Evolutionary conservation across 1,140 invertebrate species (phyloP).

Genomic region (Calephelis nemesis): DNA sequence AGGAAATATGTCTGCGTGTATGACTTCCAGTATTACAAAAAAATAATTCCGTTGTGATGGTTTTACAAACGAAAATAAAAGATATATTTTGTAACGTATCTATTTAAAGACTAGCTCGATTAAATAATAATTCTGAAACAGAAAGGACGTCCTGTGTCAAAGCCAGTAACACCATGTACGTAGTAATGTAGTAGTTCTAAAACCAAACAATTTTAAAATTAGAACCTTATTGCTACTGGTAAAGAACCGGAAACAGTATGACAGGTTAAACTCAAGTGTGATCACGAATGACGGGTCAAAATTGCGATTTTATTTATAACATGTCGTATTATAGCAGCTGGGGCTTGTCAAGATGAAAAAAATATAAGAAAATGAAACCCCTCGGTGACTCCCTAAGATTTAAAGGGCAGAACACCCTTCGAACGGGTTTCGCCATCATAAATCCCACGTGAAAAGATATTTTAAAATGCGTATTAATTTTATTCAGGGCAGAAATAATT

Average conservation of each 20-base stretch:
- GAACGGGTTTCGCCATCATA: conserved; percentile 73
- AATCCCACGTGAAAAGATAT: conserved; percentile 77
- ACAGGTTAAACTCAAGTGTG: conserved; percentile 32
- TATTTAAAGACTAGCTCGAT: conserved; percentile 60
- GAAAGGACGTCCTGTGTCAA: conserved; percentile 74
- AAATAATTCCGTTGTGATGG: no score
- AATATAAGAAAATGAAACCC: conserved; percentile 65
- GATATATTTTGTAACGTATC: conserved; percentile 23
- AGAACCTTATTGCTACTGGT: not conserved
- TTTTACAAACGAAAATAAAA: not conserved
- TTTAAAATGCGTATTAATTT: conserved; percentile 78
- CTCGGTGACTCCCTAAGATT: conserved; percentile 48
- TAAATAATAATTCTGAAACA: conserved; percentile 73
- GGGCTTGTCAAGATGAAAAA: conserved; percentile 75
- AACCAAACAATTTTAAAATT: not conserved
- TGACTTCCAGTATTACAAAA: no score
- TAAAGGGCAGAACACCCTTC: conserved; percentile 59
- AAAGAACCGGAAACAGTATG: conserved; percentile 19
- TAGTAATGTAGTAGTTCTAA: not conserved
- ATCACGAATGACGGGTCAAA: conserved; percentile 71
- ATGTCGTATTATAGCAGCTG: conserved; percentile 74
- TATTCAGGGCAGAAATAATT: conserved; percentile 76
- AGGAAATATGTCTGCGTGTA: no score
- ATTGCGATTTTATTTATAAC: conserved; percentile 79
- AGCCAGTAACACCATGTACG: conserved; percentile 40